Evolutionary conservation across 2,113 vertebrate species (phyloP), one percentile per base, ranked within the genome.

Genomic region (Fulica atra): DNA sequence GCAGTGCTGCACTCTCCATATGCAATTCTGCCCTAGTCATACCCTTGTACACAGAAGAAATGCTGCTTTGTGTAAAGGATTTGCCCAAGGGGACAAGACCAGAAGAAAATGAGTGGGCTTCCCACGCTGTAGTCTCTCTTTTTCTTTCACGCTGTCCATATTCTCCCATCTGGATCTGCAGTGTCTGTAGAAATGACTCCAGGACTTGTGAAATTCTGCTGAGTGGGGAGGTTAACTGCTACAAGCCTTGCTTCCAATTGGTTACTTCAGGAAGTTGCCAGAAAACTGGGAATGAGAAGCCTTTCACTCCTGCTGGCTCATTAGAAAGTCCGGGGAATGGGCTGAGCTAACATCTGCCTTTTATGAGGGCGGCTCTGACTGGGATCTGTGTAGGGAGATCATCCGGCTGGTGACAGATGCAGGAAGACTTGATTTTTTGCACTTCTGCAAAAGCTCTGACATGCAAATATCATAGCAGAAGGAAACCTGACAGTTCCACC

Each of bases 271-370:
- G 59, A 80, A 92, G 33, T 82, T 95, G 66, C 74, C 74, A 82
- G 77, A 88, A 88, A 88, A 54, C 60, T 82, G 50, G 38, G 35
- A 91, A 20, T 84, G 51, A 91, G 83, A 46, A 88, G 54, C 63
- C 79, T 76, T 85, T 94, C 89, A 72, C 59, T 94, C 77, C 78
- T 83, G 83, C 82, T 91, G 86, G 81, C 80, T 93, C 77, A 70
- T 82, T 79, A 81, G 65, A 77, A 88, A 93, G 89, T 74, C 57
- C 60, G 57, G 38, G 61, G 54, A 90, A 85, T 29, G 63, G 72
- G 73, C 87, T 89, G 63, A 93, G 84, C 38, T 85, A 74, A 81
- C 72, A 92, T 77, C 74, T 91, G 85, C 81, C 93, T 95, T 92
- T 68, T 72, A 86, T 65, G 83, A 60, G 29, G 53, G 38, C 72